Conservation (phyloP, 2,888 invertebrate species). For the Drosophila lutescens region DNA sequence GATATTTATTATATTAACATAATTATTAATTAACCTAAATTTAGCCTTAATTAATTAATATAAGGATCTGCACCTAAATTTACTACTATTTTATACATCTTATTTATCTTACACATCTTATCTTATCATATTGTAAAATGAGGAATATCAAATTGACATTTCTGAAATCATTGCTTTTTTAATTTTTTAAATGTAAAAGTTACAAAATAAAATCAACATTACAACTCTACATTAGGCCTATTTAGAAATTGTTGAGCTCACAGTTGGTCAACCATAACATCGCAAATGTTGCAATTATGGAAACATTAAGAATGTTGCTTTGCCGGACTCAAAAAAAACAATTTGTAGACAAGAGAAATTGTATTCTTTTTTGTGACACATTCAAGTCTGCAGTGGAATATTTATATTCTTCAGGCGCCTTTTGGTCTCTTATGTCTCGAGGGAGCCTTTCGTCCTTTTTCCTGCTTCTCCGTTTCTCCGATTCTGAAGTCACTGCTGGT, state of each 20-base stretch:
- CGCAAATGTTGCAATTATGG: conserved; percentile 24
- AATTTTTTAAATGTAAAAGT: background rate
- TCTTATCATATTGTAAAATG: too few relatives aligned
- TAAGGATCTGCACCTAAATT: too few relatives aligned
- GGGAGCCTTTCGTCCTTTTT: background rate
- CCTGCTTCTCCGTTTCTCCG: background rate
- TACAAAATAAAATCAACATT: background rate
- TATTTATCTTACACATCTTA: too few relatives aligned
- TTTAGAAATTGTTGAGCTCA: background rate
- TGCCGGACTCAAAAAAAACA: conserved; percentile 1
- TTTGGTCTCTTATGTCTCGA: conserved; percentile 20
- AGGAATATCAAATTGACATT: too few relatives aligned
- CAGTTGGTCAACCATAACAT: background rate
- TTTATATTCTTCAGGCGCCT: conserved; percentile 24
- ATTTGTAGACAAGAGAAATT: conserved; percentile 16
- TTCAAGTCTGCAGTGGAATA: conserved; percentile 15
- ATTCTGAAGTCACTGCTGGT: conserved; percentile 7
- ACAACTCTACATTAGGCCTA: background rate
- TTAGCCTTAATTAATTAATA: too few relatives aligned
- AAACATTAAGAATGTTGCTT: conserved; percentile 8
- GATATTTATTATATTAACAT: too few relatives aligned
- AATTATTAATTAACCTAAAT: too few relatives aligned
- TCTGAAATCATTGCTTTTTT: too few relatives aligned
- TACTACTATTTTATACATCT: too few relatives aligned
- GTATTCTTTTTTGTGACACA: conserved; percentile 24